phyloP scores from a whole-genome alignment of 2,888 invertebrate genomes.

The Drosophila anceps region DNA sequence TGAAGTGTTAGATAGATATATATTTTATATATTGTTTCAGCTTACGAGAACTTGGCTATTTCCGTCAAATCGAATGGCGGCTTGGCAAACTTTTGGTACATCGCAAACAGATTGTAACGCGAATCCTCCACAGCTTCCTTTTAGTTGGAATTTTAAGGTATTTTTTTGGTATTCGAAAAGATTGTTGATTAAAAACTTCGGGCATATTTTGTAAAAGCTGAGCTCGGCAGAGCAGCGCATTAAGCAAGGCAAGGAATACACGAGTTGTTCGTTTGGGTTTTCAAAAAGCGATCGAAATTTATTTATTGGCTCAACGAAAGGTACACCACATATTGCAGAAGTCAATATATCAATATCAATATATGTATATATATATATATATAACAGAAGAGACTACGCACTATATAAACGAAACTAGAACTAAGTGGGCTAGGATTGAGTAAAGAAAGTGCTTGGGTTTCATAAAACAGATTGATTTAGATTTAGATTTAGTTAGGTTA shows the following conservation, averaged over 20 bases:
- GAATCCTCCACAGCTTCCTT: conserved; percentile 85
- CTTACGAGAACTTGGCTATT: conserved; percentile 85
- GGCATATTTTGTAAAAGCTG: conserved; percentile 3
- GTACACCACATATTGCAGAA: conserved; percentile 70
- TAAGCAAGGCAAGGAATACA: conserved; percentile 58
- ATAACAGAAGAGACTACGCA: conserved; percentile 32
- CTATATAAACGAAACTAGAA: conserved; percentile 44
- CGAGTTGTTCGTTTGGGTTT: conserved; percentile 50
- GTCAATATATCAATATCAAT: background rate
- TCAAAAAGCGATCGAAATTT: conserved; percentile 47
- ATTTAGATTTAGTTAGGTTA: background rate
- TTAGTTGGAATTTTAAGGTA: conserved; percentile 6
- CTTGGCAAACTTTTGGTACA: conserved; percentile 85
- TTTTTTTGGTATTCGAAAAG: conserved; percentile 29
- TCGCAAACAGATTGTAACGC: conserved; percentile 84
- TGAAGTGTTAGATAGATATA: background rate
- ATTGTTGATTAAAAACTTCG: conserved; percentile 48
- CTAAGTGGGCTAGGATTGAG: background rate
- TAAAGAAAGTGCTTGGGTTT: background rate
- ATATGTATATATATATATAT: background rate
- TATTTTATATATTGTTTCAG: conserved; percentile 7
- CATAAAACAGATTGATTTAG: background rate
- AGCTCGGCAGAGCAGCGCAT: conserved; percentile 32
- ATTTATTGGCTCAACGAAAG: conserved; percentile 59
- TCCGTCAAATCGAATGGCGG: conserved; percentile 84